phyloP scores from a whole-genome alignment of 2,113 vertebrate genomes.

The Panthera tigris region DNA sequence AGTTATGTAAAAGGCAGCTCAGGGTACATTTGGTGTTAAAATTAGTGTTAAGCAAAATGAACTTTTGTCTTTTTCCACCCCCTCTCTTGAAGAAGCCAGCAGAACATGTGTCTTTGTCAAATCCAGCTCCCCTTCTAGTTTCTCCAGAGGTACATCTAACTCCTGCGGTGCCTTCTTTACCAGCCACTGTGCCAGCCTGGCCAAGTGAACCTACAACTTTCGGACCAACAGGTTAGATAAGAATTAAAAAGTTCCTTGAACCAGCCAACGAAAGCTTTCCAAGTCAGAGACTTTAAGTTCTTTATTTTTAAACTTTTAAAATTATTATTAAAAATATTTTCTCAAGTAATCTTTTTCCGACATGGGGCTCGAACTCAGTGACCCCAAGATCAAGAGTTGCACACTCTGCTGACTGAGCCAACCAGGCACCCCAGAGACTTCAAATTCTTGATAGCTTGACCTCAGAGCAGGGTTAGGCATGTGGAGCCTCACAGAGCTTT shows the following conservation, averaged over 20 bases:
- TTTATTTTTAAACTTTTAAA: not conserved
- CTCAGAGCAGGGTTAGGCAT: not conserved
- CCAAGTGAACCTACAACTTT: constrained; percentile 85
- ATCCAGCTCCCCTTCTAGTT: constrained; percentile 81
- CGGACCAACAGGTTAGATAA: constrained; percentile 86
- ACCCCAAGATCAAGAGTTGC: not conserved
- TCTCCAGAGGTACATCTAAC: constrained; percentile 87
- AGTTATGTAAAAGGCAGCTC: not conserved
- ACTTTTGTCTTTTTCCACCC: not conserved
- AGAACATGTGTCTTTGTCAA: constrained; percentile 78
- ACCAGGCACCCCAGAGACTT: not conserved
- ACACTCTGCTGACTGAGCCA: not conserved
- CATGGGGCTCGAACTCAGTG: not conserved
- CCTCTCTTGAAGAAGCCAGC: constrained; percentile 76
- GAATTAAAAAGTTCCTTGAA: not conserved
- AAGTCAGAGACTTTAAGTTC: not conserved
- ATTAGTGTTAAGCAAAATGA: constrained; percentile 15
- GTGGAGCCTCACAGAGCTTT: not conserved
- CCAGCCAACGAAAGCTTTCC: not conserved
- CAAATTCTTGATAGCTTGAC: not conserved
- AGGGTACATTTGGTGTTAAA: not conserved
- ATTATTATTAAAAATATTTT: not conserved
- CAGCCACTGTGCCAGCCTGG: constrained; percentile 87
- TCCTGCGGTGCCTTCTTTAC: constrained; percentile 89
- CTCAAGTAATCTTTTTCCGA: not conserved